Conservation (phyloP, 2,888 invertebrate genomes). For the Molorchus minor region DNA sequence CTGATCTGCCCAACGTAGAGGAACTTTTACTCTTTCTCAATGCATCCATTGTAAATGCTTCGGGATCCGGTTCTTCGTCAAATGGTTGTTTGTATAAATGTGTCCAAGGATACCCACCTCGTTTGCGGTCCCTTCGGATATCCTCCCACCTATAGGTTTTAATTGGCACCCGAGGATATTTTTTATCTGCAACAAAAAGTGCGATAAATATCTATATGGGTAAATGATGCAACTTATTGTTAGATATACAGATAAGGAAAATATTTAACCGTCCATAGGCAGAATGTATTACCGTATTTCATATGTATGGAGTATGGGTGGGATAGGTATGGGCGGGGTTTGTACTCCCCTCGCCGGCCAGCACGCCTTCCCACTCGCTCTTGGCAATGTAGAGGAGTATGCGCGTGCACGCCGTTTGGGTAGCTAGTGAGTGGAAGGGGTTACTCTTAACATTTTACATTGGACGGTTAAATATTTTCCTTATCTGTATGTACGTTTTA, state of each 20-base stretch:
- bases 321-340: too few relatives aligned
- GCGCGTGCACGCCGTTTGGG: too few relatives aligned
- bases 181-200: slow-evolving; percentile 51
- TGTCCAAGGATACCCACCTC: slow-evolving; percentile 85
- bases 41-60: slow-evolving; percentile 55
- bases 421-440: too few relatives aligned
- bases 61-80: slow-evolving; percentile 60
- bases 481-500: not conserved
- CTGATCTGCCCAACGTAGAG: slow-evolving; percentile 43
- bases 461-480: not conserved
- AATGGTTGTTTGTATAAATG: slow-evolving; percentile 74
- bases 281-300: too few relatives aligned
- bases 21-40: slow-evolving; percentile 50
- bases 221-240: not conserved
- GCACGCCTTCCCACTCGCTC: too few relatives aligned
- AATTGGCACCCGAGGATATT: slow-evolving; percentile 73
- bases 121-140: slow-evolving; percentile 72
- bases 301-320: too few relatives aligned
- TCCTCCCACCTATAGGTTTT: slow-evolving; percentile 87
- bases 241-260: too few relatives aligned
- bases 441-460: too few relatives aligned
- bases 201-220: not conserved
- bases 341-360: too few relatives aligned
- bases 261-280: too few relatives aligned
- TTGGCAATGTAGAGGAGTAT: too few relatives aligned